Conservation (phyloP, 2,797 vertebrate genomes). For the Echeneis naucrates region DNA sequence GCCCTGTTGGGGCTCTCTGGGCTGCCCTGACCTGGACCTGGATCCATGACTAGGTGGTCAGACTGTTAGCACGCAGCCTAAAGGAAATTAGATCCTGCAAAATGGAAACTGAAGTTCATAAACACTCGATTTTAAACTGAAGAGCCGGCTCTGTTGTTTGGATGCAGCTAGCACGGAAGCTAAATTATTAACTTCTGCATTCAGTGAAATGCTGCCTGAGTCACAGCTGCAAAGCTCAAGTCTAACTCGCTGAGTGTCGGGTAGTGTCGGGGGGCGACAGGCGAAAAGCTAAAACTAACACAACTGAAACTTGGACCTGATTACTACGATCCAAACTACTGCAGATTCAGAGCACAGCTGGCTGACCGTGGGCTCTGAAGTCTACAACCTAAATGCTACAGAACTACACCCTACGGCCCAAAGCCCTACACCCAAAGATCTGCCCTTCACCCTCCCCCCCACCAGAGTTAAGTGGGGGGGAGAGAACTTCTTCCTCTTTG, state of each 20-base stretch:
- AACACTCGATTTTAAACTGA: not conserved
- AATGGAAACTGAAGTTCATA: not conserved
- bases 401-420: conserved; percentile 40
- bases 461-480: conserved; percentile 80
- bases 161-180: conserved; percentile 28
- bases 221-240: conserved; percentile 37
- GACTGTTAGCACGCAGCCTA: conserved; percentile 31
- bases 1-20: conserved; percentile 92
- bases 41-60: conserved; percentile 72
- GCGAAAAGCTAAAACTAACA: conserved; percentile 24
- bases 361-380: conserved; percentile 1
- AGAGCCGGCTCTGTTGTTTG: conserved; percentile 25
- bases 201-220: conserved; percentile 23
- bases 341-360: not conserved
- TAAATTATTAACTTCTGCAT: conserved; percentile 36
- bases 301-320: conserved; percentile 1
- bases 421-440: conserved; percentile 57
- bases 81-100: not conserved
- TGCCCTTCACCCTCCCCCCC: conserved; percentile 77
- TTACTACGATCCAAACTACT: not conserved
- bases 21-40: conserved; percentile 69
- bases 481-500: conserved; percentile 64
- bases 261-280: too few species aligned
- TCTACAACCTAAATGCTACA: conserved; percentile 47
- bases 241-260: conserved; percentile 21